phyloP scores from a whole-genome alignment of 2,113 vertebrate genomes.

The Rhynchopsitta pachyrhyncha region DNA sequence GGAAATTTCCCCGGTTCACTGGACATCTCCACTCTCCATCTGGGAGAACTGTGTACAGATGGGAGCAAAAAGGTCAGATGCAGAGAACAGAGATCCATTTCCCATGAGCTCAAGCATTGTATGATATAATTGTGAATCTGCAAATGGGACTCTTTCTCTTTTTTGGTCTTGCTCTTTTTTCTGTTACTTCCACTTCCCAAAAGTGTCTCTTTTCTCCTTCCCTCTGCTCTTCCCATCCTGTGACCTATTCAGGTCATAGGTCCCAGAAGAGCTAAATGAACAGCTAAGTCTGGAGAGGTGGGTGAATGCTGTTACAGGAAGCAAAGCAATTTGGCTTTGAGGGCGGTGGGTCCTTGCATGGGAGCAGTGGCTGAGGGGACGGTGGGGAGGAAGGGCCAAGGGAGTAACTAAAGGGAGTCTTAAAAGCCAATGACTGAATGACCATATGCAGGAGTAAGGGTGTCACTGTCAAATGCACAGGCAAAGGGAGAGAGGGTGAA shows the following conservation, averaged over 20 bases:
- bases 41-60: constrained; percentile 48
- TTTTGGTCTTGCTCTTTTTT: constrained; percentile 36
- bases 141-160: constrained; percentile 52
- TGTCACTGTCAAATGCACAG: neutral
- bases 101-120: constrained; percentile 52
- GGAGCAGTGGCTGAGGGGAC: neutral
- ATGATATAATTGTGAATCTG: constrained; percentile 63
- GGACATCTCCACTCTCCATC: constrained; percentile 49
- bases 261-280: constrained; percentile 18
- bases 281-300: neutral
- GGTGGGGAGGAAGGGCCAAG: neutral
- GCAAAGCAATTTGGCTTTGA: neutral
- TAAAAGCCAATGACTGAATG: neutral
- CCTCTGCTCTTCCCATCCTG: constrained; percentile 6
- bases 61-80: constrained; percentile 45
- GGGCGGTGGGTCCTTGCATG: neutral
- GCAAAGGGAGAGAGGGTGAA: neutral
- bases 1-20: constrained; percentile 42
- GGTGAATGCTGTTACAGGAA: neutral
- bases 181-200: neutral
- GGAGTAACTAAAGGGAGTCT: neutral
- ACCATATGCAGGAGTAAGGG: neutral
- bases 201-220: neutral
- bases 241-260: constrained; percentile 3
- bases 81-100: constrained; percentile 51